Base-by-base conservation (phyloP, 2,797 vertebrate genomes). In the Agapornis canus region DNA sequence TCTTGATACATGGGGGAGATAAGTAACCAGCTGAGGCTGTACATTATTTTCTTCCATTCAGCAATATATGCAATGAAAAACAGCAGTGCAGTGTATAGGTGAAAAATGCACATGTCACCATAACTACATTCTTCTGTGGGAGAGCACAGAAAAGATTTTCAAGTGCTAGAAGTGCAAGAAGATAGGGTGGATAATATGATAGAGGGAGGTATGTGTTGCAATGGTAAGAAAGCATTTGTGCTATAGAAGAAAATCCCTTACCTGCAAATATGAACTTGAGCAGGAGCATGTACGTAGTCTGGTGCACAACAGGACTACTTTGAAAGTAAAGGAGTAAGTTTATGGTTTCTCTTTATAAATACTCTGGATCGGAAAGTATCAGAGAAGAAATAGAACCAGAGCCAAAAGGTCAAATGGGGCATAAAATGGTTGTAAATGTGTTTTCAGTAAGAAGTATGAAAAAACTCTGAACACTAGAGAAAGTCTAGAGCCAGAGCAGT, bases 1-100 rank as follows among this genome's bases (percentile, higher is more conserved):
- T 96, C 85, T 81, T 95, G 90, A 94, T 87, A 87, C 92, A 81
- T 91, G 54, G 47, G 25, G 21, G 15, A 94, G 85, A 73, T 92
- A 66, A 91, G 77, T 64, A 91, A 92, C 82, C 72, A 92, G 80
- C 88, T 94, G 90, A 94, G 88, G 86, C 40, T 86, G 57, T 91
- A 54, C 54, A 81, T 91, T 90, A 88, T 94, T 96, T 95, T 81
- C 54, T 88, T 93, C 57, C 45, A 92, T 95, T 96, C 91, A 95
- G 91, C 90, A 86, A 66, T 76, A 83, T 71, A 91, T 63, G 43
- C 89, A 69, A 26, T 76, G 63, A 79, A 81, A 92, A 94, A 86
- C 60, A 87, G 82, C 91, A 92, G 76, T 57, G 57, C 71, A 64
- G 19, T 3, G 3, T 13, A 75, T 61, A 83, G 73, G 47, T 91